Conservation (phyloP, 2,888 invertebrate genomes). For the Tridacna crocea region DNA sequence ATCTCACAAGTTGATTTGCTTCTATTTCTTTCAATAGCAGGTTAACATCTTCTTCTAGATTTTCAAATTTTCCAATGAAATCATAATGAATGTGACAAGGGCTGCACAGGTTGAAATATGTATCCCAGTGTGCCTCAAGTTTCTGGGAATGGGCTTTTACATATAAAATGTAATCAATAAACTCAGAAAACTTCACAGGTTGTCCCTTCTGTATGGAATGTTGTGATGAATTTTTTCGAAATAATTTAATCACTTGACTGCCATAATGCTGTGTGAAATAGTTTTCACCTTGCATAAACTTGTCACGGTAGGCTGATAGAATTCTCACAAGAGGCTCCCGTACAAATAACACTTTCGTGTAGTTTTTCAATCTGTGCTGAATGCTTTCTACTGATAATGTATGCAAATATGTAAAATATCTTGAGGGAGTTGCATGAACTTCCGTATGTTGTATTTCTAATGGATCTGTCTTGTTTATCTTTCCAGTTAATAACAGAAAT, state of each 20-base stretch:
- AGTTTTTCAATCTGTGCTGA: constrained; percentile 89
- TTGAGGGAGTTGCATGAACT: constrained; percentile 69
- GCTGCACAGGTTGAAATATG: constrained; percentile 92
- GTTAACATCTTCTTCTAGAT: constrained; percentile 91
- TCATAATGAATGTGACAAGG: constrained; percentile 95
- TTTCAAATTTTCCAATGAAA: constrained; percentile 95
- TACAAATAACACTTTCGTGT: constrained; percentile 93
- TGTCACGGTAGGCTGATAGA: constrained; percentile 95
- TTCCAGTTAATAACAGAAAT: constrained; percentile 91
- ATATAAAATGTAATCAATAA: constrained; percentile 91
- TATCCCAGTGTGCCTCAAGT: constrained; percentile 95
- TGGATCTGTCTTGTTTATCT: constrained; percentile 71
- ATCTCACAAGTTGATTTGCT: constrained; percentile 67
- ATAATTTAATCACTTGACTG: constrained; percentile 90
- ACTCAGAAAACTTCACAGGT: constrained; percentile 94
- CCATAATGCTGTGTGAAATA: constrained; percentile 87
- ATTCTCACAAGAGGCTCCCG: constrained; percentile 96
- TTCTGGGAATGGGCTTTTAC: constrained; percentile 70
- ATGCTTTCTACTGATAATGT: constrained; percentile 86
- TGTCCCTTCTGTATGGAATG: constrained; percentile 86
- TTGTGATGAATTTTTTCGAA: constrained; percentile 89
- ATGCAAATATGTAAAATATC: constrained; percentile 68
- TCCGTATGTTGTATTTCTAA: constrained; percentile 66
- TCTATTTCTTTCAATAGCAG: constrained; percentile 76
- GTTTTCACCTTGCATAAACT: constrained; percentile 86